Base-by-base conservation (phyloP, 2,888 invertebrate genomes). In the Rapana venosa region DNA sequence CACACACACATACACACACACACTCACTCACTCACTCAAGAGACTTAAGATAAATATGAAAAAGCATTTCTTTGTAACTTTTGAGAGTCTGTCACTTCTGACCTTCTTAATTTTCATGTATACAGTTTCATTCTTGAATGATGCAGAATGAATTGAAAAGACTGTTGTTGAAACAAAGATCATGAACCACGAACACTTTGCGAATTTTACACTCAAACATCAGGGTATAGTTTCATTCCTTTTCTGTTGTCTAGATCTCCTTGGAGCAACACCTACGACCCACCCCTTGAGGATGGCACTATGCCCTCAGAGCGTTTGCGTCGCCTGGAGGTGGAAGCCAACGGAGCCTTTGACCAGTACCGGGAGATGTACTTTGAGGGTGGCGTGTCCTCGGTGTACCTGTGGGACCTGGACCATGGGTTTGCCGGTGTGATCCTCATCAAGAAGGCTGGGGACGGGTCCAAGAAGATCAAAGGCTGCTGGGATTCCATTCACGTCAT, bases 401-500 rank as follows among this genome's bases (percentile, higher is more conserved):
- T 99, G 92, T 99, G 99, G 99, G 99, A 99, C 95, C 97, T 99
- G 96, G 99, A 99, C 96, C 96, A 96, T 93, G 99, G 99, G 11
- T 99, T 99, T 97, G 96, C 97, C 97, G 98, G 98, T 93, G 99
- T 99, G 79, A 99, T 99, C 95, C 97, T 99, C 94, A 99, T 99
- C 95, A 99, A 99, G 96, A 99, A 99, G 96, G 99, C 98, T 0
- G 99, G 99, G 0, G 99, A 99, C 96, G 99, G 99, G 30, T 99
- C 99, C 77, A 99, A 98, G 96, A 99, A 98, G 97, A 99, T 99
- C 94, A 99, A 99, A 92, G 99, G 99, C 0, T 99, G 99, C 96
- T 99, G 99, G 99, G 99, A 99, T 96, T 99, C 99, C 1, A 99
- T 99, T 95, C 99, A 99, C 96, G 99, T 99, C 0, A 98, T 99